Percentiles rank a stretch among this genome's conserved stretches.
phyloP scores from a whole-genome alignment of 2,113 vertebrate species.

The Petromus typicus region DNA sequence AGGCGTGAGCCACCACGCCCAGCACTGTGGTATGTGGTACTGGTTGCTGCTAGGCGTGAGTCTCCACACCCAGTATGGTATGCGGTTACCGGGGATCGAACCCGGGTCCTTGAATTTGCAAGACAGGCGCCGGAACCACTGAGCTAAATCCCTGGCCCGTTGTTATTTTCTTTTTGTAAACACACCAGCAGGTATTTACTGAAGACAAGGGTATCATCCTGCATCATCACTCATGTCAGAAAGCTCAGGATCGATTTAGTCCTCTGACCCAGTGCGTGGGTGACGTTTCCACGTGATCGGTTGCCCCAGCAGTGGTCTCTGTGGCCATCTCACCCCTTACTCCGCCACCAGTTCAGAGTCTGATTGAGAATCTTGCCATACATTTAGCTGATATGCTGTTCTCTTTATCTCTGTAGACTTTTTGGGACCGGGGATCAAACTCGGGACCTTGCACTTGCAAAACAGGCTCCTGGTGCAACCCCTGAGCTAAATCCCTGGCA shows the following conservation, averaged over 20 bases:
- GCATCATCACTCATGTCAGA: background rate
- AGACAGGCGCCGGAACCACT: too few species aligned
- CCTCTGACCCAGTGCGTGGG: background rate
- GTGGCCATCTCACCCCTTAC: fast-evolving
- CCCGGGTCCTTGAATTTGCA: too few species aligned
- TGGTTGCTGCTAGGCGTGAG: too few species aligned
- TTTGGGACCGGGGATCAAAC: too few species aligned
- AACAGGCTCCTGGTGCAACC: too few species aligned
- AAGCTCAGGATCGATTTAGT: background rate
- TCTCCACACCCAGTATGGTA: too few species aligned
- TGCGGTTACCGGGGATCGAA: too few species aligned
- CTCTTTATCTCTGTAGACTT: background rate
- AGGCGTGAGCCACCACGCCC: too few species aligned
- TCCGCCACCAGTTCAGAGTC: background rate
- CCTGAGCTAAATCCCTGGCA: too few species aligned
- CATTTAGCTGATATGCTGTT: fast-evolving
- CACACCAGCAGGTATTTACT: background rate
- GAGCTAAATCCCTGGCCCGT: too few species aligned
- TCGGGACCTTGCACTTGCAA: too few species aligned
- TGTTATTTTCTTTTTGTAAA: background rate
- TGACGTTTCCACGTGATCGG: background rate
- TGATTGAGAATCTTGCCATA: background rate
- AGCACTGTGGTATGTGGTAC: too few species aligned
- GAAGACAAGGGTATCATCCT: background rate
- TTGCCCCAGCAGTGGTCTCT: background rate